These are phyloP conservation scores for Siniperca chuatsi DNA, from an alignment of 2,113 vertebrate species.

Conservation along the genomic window DNA sequence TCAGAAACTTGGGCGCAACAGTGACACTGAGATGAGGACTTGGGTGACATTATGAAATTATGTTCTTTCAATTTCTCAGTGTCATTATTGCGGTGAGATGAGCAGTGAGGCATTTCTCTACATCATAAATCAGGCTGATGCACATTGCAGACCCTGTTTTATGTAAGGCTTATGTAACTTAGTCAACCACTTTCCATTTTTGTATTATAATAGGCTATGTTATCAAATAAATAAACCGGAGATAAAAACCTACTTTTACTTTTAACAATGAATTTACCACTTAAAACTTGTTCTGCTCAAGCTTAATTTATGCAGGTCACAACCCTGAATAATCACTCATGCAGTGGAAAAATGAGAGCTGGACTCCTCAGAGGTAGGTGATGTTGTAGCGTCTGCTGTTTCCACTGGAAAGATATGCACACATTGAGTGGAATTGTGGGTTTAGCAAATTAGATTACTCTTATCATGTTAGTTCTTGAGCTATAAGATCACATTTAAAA, in stretches of 20 bases:
- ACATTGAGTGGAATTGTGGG: slow-evolving; percentile 35
- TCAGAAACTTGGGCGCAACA: slow-evolving; percentile 13
- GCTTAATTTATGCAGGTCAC: slow-evolving; percentile 39
- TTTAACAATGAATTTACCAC: background rate
- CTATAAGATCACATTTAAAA: slow-evolving; percentile 25
- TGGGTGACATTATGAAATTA: background rate
- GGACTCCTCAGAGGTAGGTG: slow-evolving; percentile 28
- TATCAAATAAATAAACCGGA: background rate
- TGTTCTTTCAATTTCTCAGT: slow-evolving; percentile 8
- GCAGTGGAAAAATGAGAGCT: slow-evolving; percentile 53
- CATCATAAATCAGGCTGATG: slow-evolving; percentile 50
- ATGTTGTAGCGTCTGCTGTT: slow-evolving; percentile 51
- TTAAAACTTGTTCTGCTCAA: slow-evolving; percentile 2
- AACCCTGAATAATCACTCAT: slow-evolving; percentile 32
- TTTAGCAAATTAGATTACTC: slow-evolving; percentile 43
- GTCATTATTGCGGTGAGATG: slow-evolving; percentile 31
- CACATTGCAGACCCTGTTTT: slow-evolving; percentile 55
- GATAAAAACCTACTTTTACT: slow-evolving; percentile 8
- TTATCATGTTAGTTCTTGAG: slow-evolving; percentile 28
- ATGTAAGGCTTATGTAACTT: slow-evolving; percentile 56
- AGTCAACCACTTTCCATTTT: slow-evolving; percentile 8
- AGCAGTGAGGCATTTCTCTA: slow-evolving; percentile 27
- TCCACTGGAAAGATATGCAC: slow-evolving; percentile 60
- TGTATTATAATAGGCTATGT: background rate
- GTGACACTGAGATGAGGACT: slow-evolving; percentile 14